Evolutionary conservation across 1,140 invertebrate genomes (phyloP), one percentile per base, ranked within the genome.

Genomic region (Daktulosphaira vitifoliae): DNA sequence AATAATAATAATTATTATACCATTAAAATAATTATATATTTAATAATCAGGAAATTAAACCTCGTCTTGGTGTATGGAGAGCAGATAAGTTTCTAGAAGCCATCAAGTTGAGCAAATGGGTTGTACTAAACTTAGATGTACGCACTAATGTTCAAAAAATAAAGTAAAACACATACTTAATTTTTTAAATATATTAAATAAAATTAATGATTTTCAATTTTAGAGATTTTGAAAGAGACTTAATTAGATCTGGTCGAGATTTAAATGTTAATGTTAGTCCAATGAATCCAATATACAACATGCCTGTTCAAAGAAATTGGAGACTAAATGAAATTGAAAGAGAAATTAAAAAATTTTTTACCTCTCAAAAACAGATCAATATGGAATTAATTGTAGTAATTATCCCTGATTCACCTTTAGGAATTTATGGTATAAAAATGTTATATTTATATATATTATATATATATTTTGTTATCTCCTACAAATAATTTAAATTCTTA

Each of bases 381-480:
- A 22, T 59, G 2, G 44, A 74, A 67, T 67, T 84, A 11, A 75
- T 84, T 5, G 73, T 86, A 49, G 79, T 84, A 25, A 69, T 84
- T 2, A 73, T 81, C 8, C 75, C 74, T 22, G 74, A 78, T 46
- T 15, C 2, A 44, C 54, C 42, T 33, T 0, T 25, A 13, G 54
- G 42, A 62, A 20, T 62, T 20, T 62, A 62, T 20, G 54, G 54
- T 62, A n/a, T 39, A 2, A 6, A 29, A 62, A 1, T 51, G n/a
- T 26, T 9, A 20, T 52, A 52, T 13, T 33, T 5, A 33, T 33
- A 33, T 33, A 11, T 33, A 6, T 33, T 33, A 33, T 33, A 33
- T 33, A 33, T 33, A 11, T 71, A 70, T 77, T 71, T 74, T 64
- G 66, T 70, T 23, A 65, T 44, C 3, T 48, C 18, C n/a, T 54